These are phyloP conservation scores for Cassiopea andromeda DNA, from an alignment of 30 jellyfish, hydroid and myxozoan species.

Conservation along the genomic window DNA sequence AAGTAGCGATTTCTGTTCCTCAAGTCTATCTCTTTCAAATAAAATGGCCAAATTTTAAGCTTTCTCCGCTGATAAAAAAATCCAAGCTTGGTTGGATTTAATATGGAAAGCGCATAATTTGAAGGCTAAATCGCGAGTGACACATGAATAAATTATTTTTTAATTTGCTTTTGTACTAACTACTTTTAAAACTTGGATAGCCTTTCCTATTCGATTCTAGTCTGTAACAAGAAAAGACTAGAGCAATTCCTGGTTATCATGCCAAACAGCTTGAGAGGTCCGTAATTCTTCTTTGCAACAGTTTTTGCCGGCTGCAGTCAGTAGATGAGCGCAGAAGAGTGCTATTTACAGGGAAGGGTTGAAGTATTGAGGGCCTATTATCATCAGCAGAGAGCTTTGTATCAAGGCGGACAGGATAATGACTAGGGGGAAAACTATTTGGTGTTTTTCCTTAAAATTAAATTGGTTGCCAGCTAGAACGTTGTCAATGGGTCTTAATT, in stretches of 20 bases:
- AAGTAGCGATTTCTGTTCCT: no score
- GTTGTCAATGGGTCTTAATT: no score
- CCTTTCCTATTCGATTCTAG: neutral
- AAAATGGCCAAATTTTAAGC: neutral
- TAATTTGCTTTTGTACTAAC: neutral
- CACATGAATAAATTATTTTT: neutral
- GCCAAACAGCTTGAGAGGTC: constrained; percentile 29
- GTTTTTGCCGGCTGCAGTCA: constrained; percentile 28
- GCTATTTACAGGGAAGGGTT: constrained; percentile 46
- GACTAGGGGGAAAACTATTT: no score
- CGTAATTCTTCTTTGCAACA: constrained; percentile 44
- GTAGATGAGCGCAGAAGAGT: constrained; percentile 37
- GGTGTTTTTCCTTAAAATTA: no score
- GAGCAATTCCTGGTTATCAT: neutral
- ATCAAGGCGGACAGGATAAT: constrained; percentile 44
- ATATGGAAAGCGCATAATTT: neutral
- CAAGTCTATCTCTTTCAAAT: no score
- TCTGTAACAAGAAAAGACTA: constrained; percentile 20
- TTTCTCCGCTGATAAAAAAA: neutral
- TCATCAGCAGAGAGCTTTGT: constrained; percentile 43
- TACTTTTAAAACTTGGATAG: neutral
- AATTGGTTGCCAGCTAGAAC: no score
- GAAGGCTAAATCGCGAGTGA: neutral
- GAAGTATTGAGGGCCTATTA: constrained; percentile 44
- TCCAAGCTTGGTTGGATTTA: neutral